A percentile compares a stretch with the other conserved stretches of the same genome.
Conservation (phyloP, 2,113 vertebrate genomes). For the Isichthys henryi region DNA sequence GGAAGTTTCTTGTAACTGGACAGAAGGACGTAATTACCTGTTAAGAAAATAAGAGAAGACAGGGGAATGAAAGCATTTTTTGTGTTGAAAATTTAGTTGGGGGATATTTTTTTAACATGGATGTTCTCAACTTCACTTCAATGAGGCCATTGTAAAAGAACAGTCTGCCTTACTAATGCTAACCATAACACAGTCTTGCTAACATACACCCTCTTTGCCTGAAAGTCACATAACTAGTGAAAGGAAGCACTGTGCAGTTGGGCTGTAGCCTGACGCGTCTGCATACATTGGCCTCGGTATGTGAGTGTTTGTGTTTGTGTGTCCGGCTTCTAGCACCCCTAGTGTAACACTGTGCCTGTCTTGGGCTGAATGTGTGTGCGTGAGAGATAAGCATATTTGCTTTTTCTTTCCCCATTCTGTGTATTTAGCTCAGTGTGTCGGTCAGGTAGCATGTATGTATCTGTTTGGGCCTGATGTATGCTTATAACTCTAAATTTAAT, state of each 20-base stretch:
- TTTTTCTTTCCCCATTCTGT: not conserved
- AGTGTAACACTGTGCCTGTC: slow-evolving; percentile 18
- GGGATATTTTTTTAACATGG: slow-evolving; percentile 53
- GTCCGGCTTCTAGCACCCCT: not conserved
- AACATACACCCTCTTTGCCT: slow-evolving; percentile 19
- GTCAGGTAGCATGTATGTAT: slow-evolving; percentile 19
- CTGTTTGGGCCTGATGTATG: not conserved
- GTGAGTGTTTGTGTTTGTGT: slow-evolving; percentile 33
- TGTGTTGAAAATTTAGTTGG: slow-evolving; percentile 46
- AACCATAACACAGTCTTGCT: slow-evolving; percentile 43
- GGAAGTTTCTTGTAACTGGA: not conserved
- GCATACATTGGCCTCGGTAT: slow-evolving; percentile 7
- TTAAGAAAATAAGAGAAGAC: slow-evolving; percentile 8
- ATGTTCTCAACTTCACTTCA: slow-evolving; percentile 54
- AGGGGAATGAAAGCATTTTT: slow-evolving; percentile 48
- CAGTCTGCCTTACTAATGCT: slow-evolving; percentile 48
- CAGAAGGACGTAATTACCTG: not conserved
- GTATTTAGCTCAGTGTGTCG: slow-evolving; percentile 12
- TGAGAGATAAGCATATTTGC: slow-evolving; percentile 16
- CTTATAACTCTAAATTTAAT: not conserved
- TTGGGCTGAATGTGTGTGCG: slow-evolving; percentile 31
- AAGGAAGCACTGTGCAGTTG: slow-evolving; percentile 45
- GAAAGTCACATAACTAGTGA: slow-evolving; percentile 32
- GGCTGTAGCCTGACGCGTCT: slow-evolving; percentile 12
- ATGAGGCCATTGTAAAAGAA: slow-evolving; percentile 54